phyloP scores from a whole-genome alignment of 2,113 vertebrate genomes.

The Pseudopodoces humilis region DNA sequence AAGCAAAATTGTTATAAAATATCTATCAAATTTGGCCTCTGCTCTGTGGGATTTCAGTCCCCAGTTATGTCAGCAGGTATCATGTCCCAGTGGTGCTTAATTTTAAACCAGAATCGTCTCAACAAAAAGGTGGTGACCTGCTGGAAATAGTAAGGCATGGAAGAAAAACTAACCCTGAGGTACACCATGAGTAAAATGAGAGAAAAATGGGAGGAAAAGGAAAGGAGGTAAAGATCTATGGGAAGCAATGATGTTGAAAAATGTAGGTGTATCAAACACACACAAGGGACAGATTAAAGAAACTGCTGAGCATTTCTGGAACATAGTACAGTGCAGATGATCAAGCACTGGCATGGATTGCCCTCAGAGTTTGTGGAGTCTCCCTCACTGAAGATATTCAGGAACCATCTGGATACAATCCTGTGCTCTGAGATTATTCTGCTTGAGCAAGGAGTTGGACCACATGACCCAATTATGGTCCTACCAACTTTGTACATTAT shows the following conservation, averaged over 20 bases:
- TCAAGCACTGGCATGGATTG: background rate
- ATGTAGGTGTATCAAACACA: background rate
- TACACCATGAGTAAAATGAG: accelerated
- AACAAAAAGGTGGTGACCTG: background rate
- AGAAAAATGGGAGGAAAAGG: background rate
- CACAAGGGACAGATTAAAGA: background rate
- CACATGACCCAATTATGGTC: background rate
- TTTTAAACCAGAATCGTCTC: background rate
- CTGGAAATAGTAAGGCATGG: background rate
- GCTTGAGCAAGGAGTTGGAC: background rate
- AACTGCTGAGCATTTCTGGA: background rate
- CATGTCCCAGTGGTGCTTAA: background rate
- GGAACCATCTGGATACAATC: background rate
- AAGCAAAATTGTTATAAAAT: background rate
- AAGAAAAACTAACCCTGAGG: background rate
- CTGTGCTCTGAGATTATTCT: background rate
- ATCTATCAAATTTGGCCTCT: background rate
- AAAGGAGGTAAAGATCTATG: background rate
- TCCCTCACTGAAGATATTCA: background rate
- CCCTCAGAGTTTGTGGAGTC: background rate
- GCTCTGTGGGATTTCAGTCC: background rate
- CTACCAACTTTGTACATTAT: background rate
- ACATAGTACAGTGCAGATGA: background rate
- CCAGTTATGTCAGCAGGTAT: background rate
- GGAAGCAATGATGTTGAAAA: background rate